Percentiles rank a stretch among this genome's conserved stretches.
These are phyloP conservation scores for Melanotaenia maccullochi DNA, from an alignment of 2,797 vertebrate species.

Conservation along the genomic window DNA sequence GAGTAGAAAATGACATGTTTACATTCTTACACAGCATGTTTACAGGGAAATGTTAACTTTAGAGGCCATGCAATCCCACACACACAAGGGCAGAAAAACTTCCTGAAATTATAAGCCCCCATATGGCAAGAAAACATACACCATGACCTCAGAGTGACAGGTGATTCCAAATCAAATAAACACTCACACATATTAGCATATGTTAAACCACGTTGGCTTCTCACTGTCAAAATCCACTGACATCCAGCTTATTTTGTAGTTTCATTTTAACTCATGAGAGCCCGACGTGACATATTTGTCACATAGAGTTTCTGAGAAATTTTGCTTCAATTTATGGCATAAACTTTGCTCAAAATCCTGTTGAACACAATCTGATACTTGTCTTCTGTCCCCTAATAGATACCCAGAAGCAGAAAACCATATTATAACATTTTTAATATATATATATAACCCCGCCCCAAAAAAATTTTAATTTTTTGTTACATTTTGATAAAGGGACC, in stretches of 20 bases:
- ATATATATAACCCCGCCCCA: too few species aligned
- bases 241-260: not conserved
- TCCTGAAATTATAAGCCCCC: conserved; percentile 20
- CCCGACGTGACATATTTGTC: too few species aligned
- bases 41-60: conserved; percentile 50
- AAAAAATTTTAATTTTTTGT: too few species aligned
- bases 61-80: conserved; percentile 11
- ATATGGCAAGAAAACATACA: conserved; percentile 30
- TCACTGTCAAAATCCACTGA: conserved; percentile 5
- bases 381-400: too few species aligned
- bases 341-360: too few species aligned
- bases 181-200: not conserved
- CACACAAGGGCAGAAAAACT: conserved; percentile 24
- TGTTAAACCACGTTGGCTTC: not conserved
- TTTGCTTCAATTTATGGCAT: too few species aligned
- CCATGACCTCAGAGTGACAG: conserved; percentile 29
- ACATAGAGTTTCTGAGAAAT: too few species aligned
- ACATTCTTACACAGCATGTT: conserved; percentile 73
- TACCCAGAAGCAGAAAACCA: too few species aligned
- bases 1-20: conserved; percentile 68
- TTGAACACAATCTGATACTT: too few species aligned
- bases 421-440: too few species aligned
- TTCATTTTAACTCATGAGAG: not conserved
- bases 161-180: conserved; percentile 40
- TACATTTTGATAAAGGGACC: too few species aligned